Percentiles rank a stretch among this genome's conserved stretches.
These are phyloP conservation scores for Chiloscyllium punctatum DNA, from an alignment of 2,797 vertebrate species.

Conservation along the genomic window DNA sequence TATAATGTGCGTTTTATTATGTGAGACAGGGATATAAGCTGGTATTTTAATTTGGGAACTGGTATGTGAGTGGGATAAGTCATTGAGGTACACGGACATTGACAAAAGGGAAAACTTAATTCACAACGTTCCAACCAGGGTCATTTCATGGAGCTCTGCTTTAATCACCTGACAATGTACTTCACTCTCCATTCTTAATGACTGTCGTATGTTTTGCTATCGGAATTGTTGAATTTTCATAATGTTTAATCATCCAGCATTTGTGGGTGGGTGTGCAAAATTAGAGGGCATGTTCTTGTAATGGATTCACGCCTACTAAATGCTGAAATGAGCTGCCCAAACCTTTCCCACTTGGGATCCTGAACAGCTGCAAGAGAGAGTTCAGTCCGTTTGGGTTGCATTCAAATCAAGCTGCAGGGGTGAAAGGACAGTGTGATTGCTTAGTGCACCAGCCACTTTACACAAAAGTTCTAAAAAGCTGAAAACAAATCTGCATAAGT, in stretches of 20 bases:
- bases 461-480: slow-evolving; percentile 2
- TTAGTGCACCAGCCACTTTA: background rate
- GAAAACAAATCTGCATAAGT: slow-evolving; percentile 27
- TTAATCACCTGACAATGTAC: background rate
- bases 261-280: background rate
- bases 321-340: slow-evolving; percentile 9
- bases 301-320: slow-evolving; percentile 18
- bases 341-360: background rate
- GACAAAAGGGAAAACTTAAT: background rate
- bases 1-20: background rate
- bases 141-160: background rate
- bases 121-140: background rate
- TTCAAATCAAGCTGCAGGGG: slow-evolving; percentile 17
- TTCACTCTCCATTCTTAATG: background rate
- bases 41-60: background rate
- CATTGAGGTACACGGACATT: background rate
- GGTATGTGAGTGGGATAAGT: background rate
- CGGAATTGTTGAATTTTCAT: background rate
- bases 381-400: background rate
- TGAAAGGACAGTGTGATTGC: background rate
- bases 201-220: background rate
- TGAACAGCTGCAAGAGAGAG: background rate
- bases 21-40: background rate
- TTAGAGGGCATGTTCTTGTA: background rate
- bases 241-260: background rate